phyloP scores from a whole-genome alignment of 2,888 invertebrate species.

The Chamaedrilus cognettii region DNA sequence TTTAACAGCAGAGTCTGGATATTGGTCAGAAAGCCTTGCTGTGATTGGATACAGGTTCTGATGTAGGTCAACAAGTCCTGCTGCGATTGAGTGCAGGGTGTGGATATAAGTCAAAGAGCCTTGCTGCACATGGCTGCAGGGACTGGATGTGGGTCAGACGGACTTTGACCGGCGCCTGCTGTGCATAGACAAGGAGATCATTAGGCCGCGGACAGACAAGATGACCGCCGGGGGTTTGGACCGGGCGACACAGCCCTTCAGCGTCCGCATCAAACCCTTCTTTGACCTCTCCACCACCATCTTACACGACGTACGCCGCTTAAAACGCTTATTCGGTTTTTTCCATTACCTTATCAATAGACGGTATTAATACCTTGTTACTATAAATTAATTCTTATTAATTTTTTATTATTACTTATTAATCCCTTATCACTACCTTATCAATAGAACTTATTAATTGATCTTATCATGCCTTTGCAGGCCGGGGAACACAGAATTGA shows the following conservation, averaged over 20 bases:
- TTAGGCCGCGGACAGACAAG: slow-evolving; percentile 70
- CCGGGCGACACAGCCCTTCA: slow-evolving; percentile 82
- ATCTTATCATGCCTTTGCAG: too few relatives aligned
- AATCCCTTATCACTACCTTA: too few relatives aligned
- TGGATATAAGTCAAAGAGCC: not conserved
- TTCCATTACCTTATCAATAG: too few relatives aligned
- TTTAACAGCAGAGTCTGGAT: too few relatives aligned
- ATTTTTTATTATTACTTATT: too few relatives aligned
- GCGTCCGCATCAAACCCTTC: slow-evolving; percentile 87
- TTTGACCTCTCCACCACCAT: slow-evolving; percentile 76
- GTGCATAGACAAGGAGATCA: slow-evolving; percentile 70
- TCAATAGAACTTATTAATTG: too few relatives aligned
- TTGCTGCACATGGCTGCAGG: too few relatives aligned
- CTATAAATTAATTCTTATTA: not conserved
- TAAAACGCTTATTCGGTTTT: too few relatives aligned
- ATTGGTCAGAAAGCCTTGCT: not conserved
- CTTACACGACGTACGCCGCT: too few relatives aligned
- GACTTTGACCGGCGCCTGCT: slow-evolving; percentile 77
- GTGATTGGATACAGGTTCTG: not conserved
- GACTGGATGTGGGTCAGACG: slow-evolving; percentile 74
- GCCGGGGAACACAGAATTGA: too few relatives aligned
- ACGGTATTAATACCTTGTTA: too few relatives aligned
- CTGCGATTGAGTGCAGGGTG: not conserved
- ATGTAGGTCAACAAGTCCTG: not conserved
- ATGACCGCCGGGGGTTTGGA: slow-evolving; percentile 75